Percentiles rank a stretch among this genome's conserved stretches.
Conservation (phyloP, 2,888 invertebrate species). For the Odontomyia ornata region DNA sequence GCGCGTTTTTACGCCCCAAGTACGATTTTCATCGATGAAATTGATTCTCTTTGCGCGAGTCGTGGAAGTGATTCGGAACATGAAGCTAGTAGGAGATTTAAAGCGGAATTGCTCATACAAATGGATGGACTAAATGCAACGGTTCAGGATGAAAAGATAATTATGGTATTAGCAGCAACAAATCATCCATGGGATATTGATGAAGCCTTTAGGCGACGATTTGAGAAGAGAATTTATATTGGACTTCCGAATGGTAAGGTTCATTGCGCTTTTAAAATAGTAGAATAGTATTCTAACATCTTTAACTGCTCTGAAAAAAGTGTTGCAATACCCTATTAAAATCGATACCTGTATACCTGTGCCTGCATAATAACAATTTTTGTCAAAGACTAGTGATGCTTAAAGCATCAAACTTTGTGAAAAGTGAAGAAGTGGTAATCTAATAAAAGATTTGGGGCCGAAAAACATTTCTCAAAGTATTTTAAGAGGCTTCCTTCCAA, state of each 20-base stretch:
- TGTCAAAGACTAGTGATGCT: too few species aligned
- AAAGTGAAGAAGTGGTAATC: too few species aligned
- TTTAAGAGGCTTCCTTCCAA: too few species aligned
- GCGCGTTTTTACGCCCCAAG: conserved; percentile 88
- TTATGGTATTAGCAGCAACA: conserved; percentile 90
- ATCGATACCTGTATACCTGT: too few species aligned
- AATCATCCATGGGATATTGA: conserved; percentile 94
- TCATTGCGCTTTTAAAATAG: not conserved
- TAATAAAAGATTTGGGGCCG: too few species aligned
- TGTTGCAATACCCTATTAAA: too few species aligned
- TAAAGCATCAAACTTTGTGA: too few species aligned
- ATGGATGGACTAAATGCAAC: conserved; percentile 84
- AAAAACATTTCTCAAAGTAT: too few species aligned
- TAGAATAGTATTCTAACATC: too few species aligned
- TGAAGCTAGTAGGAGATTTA: conserved; percentile 85
- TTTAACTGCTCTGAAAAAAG: too few species aligned
- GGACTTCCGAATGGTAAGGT: conserved; percentile 78
- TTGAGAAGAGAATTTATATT: conserved; percentile 90
- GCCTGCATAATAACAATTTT: too few species aligned
- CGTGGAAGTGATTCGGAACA: conserved; percentile 87
- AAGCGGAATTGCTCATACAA: conserved; percentile 88
- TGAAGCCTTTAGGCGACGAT: conserved; percentile 83
- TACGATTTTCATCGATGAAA: conserved; percentile 91
- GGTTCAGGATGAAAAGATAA: conserved; percentile 72
- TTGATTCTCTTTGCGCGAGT: conserved; percentile 85